Base-by-base conservation (phyloP, 2,888 invertebrate species). In the Caenorhabditis sp. region DNA sequence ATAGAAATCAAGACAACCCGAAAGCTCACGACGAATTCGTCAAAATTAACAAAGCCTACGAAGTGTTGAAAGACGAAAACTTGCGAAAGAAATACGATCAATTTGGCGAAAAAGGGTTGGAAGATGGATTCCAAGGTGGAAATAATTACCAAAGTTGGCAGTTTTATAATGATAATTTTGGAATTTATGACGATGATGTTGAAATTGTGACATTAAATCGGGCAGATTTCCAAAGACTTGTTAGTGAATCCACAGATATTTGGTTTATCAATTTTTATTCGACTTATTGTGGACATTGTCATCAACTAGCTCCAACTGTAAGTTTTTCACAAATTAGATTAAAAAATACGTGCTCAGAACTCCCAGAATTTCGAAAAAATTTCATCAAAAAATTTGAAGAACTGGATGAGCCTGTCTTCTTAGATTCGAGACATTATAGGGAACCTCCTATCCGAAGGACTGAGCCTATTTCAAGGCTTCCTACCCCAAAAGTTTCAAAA, bases 241-340 rank as follows among this genome's bases (percentile, higher is more conserved):
- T 93, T n/a, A 61, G 91, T 27, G 89, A 89, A 58, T 89, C 78
- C 1, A 70, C 67, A 52, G 93, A 92, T 73, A 91, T 92, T 36
- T 93, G 94, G 92, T 93, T 94, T 88, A 91, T 95, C 70, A 94
- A 94, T 89, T 94, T 93, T 88, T 95, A 94, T 89, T 94, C 94
- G 0, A 93, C 94, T 1, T 92, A 92, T 87, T 94, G 94, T 87
- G 92, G 92, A 23, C 94, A 94, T 80, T 95, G 94, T 86, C 94
- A 94, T 88, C 91, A 91, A 76, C 89, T 94, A 80, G 93, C 93
- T 1, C 93, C 94, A 10, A 91, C 91, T 58, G 90, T 90, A 82
- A 87, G 89, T 85, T 56, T 26, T 4, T n/a, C n/a, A n/a, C n/a
- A n/a, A n/a, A n/a, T n/a, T n/a, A n/a, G n/a, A n/a, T n/a, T n/a